phyloP scores from a whole-genome alignment of 1,140 invertebrate species.

The Drosophila obscura region DNA sequence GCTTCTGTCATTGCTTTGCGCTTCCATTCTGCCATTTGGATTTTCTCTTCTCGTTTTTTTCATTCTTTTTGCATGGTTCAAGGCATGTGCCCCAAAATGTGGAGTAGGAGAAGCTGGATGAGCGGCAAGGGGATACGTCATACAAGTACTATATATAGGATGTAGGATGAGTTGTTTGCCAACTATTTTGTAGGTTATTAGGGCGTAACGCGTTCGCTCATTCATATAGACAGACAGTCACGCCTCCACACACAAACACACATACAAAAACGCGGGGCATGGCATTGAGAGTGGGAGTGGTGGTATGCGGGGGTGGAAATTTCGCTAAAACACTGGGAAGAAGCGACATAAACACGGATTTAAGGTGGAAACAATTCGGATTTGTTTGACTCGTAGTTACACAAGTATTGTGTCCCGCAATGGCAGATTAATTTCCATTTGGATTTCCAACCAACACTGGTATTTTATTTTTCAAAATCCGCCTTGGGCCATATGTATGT shows the following conservation, averaged over 20 bases:
- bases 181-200: constrained; percentile 82
- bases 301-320: constrained; percentile 14
- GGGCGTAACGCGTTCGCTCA: constrained; percentile 66
- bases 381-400: constrained; percentile 43
- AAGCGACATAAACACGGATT: constrained; percentile 57
- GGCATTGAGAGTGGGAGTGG: neutral
- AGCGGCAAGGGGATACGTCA: neutral
- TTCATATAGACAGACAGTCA: constrained; percentile 45
- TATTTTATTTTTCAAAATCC: too few relatives aligned
- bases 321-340: neutral
- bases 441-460: constrained; percentile 2
- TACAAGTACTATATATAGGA: too few relatives aligned
- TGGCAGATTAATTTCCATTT: constrained; percentile 44
- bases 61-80: constrained; percentile 69
- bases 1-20: constrained; percentile 43
- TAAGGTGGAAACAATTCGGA: constrained; percentile 58
- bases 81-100: constrained; percentile 54
- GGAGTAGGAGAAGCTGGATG: neutral
- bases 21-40: constrained; percentile 70
- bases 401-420: neutral
- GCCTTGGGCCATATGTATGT: too few relatives aligned
- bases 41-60: constrained; percentile 1
- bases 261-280: constrained; percentile 17
- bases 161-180: constrained; percentile 63
- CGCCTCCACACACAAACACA: constrained; percentile 29